These are phyloP conservation scores for Frieseomelitta varia DNA, from an alignment of 1,140 invertebrate species.

Conservation along the genomic window DNA sequence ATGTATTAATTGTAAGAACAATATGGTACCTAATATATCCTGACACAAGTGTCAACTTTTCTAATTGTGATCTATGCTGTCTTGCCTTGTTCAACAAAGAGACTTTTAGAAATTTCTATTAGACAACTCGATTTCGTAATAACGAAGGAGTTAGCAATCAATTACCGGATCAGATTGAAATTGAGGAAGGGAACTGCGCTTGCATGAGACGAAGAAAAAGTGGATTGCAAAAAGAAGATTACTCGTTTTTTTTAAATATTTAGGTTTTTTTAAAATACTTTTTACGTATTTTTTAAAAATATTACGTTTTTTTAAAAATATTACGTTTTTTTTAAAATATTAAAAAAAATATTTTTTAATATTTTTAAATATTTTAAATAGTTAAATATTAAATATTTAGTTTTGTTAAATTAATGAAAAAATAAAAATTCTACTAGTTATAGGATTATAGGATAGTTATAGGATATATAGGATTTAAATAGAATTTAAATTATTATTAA, in stretches of 20 bases:
- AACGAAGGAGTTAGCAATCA: slow-evolving; percentile 26
- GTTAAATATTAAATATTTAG: no score
- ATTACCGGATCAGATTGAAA: slow-evolving; percentile 35
- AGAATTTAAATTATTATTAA: no score
- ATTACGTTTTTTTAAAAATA: no score
- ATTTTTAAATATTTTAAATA: background rate
- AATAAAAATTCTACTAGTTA: background rate
- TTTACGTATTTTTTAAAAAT: no score
- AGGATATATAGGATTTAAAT: no score
- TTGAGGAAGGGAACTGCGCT: background rate
- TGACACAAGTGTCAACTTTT: background rate
- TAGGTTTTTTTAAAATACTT: no score
- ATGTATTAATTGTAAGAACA: background rate
- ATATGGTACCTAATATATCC: background rate
- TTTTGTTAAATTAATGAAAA: background rate
- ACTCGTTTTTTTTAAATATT: background rate
- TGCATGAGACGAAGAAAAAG: background rate
- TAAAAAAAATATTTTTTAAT: no score
- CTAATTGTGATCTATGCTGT: background rate
- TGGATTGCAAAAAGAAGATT: background rate
- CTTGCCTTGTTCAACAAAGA: background rate
- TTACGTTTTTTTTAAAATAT: background rate
- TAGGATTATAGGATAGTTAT: no score
- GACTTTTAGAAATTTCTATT: background rate
- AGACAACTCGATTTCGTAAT: background rate